Evolutionary conservation across 1,140 invertebrate species (phyloP), one percentile per base, ranked within the genome.

Genomic region (Helicoverpa zea): DNA sequence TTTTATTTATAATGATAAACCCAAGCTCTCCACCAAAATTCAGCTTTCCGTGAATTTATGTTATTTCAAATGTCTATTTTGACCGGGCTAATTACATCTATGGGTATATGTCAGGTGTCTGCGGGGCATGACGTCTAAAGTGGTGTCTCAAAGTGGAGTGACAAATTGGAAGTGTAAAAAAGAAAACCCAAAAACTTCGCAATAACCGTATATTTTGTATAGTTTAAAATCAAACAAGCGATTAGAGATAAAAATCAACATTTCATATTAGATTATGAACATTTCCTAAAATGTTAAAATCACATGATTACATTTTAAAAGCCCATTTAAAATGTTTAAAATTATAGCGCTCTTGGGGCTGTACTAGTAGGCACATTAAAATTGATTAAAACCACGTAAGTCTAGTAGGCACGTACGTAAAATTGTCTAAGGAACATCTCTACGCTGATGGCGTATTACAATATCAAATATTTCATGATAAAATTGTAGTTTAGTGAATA

Each of bases 331-430:
- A 87, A 85, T 73, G 80, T 84, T 86, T 75, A 83, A 83, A 84
- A 81, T 72, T 51, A 59, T 76, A 61, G 76, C 74, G 73, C 82
- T 72, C 73, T 74, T 5, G n/a, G 70, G 29, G 63, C 76, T 52
- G 43, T 79, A 79, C 76, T 58, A 68, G 9, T 52, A 79, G 63
- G 76, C 76, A 70, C 52, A 56, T 82, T 85, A 77, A 43, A 77
- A 64, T 77, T 10, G 49, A 64, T 77, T 83, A 89, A 89, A 89
- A 86, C 74, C 64, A 82, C 86, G 78, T 77, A 85, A 73, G 74
- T 59, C 82, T 84, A 88, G 85, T 77, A 88, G 87, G 86, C 87
- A 88, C 86, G 49, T 79, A 58, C 72, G 84, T 79, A 87, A 90
- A 87, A 89, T 80, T 70, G 54, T 77, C 75, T 77, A 77, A 77